These are phyloP conservation scores for Misgurnus mizolepis DNA, from an alignment of 2,113 vertebrate species.

Conservation along the genomic window DNA sequence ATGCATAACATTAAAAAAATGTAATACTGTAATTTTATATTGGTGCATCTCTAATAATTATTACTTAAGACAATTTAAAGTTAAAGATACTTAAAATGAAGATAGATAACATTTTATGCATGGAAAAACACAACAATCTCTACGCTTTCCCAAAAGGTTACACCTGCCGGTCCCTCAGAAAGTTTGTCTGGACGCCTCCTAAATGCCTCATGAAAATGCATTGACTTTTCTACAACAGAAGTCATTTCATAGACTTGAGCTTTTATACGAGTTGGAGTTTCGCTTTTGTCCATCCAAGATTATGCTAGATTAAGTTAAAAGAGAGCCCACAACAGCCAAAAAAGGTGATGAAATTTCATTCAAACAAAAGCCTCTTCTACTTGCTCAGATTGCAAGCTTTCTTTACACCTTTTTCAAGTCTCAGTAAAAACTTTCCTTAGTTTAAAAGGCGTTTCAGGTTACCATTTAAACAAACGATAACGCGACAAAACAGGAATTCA, in stretches of 20 bases:
- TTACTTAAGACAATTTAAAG: too few relatives aligned
- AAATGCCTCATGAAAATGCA: constrained; percentile 17
- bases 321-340: constrained; percentile 20
- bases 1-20: too few relatives aligned
- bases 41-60: too few relatives aligned
- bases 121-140: too few relatives aligned
- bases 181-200: constrained; percentile 28
- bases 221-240: constrained; percentile 31
- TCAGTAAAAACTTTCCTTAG: constrained; percentile 51
- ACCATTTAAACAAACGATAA: constrained; percentile 6
- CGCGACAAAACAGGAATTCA: constrained; percentile 3
- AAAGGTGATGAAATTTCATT: constrained; percentile 48
- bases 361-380: constrained; percentile 27
- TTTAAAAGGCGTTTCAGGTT: constrained; percentile 49
- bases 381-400: constrained; percentile 13
- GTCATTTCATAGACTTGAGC: constrained; percentile 44
- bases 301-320: constrained; percentile 42
- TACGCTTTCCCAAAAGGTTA: not conserved
- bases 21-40: too few relatives aligned
- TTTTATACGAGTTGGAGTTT: constrained; percentile 42
- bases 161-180: constrained; percentile 37
- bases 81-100: too few relatives aligned
- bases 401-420: constrained; percentile 42
- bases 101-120: too few relatives aligned
- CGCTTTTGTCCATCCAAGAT: constrained; percentile 42